phyloP scores from a whole-genome alignment of 2,888 invertebrate species.

The Ormyrus labotus region DNA sequence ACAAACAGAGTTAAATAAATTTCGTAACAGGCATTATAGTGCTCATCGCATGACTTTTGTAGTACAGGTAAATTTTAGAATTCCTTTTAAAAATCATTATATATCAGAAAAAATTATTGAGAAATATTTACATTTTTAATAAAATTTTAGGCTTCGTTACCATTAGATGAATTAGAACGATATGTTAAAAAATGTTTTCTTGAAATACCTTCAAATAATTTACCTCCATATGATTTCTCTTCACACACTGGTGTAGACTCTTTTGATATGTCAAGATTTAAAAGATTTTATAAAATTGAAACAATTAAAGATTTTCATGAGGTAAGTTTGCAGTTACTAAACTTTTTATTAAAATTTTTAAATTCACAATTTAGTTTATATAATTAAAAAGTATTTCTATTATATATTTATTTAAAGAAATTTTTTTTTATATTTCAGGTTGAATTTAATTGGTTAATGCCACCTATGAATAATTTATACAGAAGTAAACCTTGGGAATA shows the following conservation, averaged over 20 bases:
- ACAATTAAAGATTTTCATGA: constrained; percentile 85
- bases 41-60: constrained; percentile 92
- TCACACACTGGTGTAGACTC: constrained; percentile 76
- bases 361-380: constrained; percentile 2
- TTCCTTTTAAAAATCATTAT: background rate
- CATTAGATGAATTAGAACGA: constrained; percentile 81
- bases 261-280: constrained; percentile 81
- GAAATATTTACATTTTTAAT: background rate
- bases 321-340: constrained; percentile 71
- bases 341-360: no score
- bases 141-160: constrained; percentile 78
- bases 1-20: constrained; percentile 84
- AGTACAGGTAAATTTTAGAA: constrained; percentile 78
- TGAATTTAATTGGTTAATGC: constrained; percentile 82
- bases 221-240: constrained; percentile 81
- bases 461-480: constrained; percentile 81
- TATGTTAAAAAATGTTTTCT: constrained; percentile 83
- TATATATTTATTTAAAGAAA: background rate
- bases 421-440: constrained; percentile 71
- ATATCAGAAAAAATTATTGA: background rate
- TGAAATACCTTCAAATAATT: constrained; percentile 82
- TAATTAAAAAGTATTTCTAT: constrained; percentile 6
- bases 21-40: constrained; percentile 87
- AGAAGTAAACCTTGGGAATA: constrained; percentile 87
- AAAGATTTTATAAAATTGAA: constrained; percentile 84